phyloP scores from a whole-genome alignment of 1,140 invertebrate species.

The Caenorhabditis latens region DNA sequence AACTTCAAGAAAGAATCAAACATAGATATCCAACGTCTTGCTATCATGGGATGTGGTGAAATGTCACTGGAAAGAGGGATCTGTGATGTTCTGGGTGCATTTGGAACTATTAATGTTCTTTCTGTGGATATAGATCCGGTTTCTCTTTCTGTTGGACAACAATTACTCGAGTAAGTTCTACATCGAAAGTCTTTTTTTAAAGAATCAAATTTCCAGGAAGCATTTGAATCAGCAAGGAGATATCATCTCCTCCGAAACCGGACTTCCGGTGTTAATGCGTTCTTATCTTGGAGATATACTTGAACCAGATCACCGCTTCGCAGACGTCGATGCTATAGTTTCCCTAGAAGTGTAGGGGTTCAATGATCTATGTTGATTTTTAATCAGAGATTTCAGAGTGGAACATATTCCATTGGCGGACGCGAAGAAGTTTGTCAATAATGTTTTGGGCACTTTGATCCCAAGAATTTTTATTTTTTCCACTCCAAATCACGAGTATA shows the following conservation, averaged over 20 bases:
- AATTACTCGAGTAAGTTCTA: conserved; percentile 33
- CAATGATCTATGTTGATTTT: background rate
- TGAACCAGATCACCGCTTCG: conserved; percentile 36
- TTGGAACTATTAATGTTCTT: conserved; percentile 40
- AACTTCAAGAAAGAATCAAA: background rate
- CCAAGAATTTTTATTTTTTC: conserved; percentile 60
- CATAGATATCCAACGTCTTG: conserved; percentile 42
- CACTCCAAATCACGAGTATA: conserved; percentile 65
- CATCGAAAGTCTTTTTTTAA: conserved; percentile 16
- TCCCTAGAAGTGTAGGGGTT: conserved; percentile 61
- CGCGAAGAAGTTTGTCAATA: conserved; percentile 46
- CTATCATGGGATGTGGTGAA: conserved; percentile 58
- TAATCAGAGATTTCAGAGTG: conserved; percentile 44
- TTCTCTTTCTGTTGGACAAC: conserved; percentile 34
- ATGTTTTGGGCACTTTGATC: conserved; percentile 26
- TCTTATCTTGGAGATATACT: conserved; percentile 58
- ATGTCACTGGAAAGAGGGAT: conserved; percentile 51
- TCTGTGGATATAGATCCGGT: conserved; percentile 55
- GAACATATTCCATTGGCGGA: conserved; percentile 59
- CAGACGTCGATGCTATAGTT: conserved; percentile 42
- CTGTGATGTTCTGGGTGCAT: background rate
- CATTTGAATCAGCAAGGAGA: conserved; percentile 5
- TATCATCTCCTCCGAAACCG: background rate
- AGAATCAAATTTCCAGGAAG: conserved; percentile 55
- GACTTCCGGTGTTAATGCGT: conserved; percentile 37